Base-by-base conservation (phyloP, 2,797 vertebrate genomes). In the Poecilia wingei region DNA sequence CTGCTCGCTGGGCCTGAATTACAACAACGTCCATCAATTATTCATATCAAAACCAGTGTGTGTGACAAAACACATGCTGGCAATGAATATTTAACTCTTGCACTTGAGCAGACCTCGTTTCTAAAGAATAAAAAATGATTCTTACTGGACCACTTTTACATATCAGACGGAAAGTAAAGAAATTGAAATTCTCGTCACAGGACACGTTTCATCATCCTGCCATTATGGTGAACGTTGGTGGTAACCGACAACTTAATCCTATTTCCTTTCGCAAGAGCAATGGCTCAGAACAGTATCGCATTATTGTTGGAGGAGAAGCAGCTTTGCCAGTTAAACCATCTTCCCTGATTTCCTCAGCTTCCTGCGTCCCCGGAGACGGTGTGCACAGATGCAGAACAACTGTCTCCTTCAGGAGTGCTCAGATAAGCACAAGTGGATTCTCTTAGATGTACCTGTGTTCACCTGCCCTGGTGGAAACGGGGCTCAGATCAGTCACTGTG, bases 41-140 rank as follows among this genome's bases (percentile, higher is more conserved):
- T 96, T 95, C 88, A 95, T 75, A 68, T 72, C 75, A 82, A 85
- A 93, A 83, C 89, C 81, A 43, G 90, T 85, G 80, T 92, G 85
- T 91, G 92, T 92, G 92, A 94, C 89, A 92, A 88, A 94, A 95
- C 93, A 93, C 88, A 93, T 94, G 94, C 90, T 93, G 83, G 59
- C 74, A 72, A 91, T 94, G 75, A 92, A 93, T 95, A 92, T 94
- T 95, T 93, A 84, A 93, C 76, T 78, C 64, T 79, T 84, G 77
- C 86, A 86, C 89, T 89, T 85, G 88, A 82, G 73, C 75, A 86
- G 72, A 85, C 68, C 72, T 81, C 85, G 78, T 84, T 85, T 45
- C 33, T 77, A 51, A 66, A 79, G 75, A 83, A 79, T 84, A 28
- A 68, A 28, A 82, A 85, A 79, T 79, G 5, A 83, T 83, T 89